These are phyloP conservation scores for Acleris cristana DNA, from an alignment of 2,888 invertebrate species.

Conservation along the genomic window DNA sequence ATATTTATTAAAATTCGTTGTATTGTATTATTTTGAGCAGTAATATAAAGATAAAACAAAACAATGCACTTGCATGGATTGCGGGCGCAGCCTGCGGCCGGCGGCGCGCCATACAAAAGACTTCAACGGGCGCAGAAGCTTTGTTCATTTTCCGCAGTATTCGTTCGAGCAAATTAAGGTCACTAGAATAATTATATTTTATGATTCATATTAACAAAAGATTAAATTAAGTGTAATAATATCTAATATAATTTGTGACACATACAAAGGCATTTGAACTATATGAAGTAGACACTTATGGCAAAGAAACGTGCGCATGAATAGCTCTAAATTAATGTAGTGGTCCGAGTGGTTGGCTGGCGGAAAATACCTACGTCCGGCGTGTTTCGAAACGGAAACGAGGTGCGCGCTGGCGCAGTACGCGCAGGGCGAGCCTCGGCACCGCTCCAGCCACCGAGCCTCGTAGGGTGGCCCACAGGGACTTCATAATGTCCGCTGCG, in stretches of 20 bases:
- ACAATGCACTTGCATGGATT: not conserved
- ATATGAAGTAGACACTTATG: not conserved
- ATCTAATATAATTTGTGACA: too few species aligned
- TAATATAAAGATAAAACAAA: not conserved
- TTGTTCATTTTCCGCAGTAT: slow-evolving; percentile 16
- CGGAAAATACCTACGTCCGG: slow-evolving; percentile 36
- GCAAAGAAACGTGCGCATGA: slow-evolving; percentile 14
- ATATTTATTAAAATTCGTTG: not conserved
- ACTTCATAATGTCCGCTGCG: not conserved
- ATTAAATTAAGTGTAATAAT: not conserved
- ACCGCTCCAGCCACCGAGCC: too few species aligned
- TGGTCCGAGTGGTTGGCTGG: slow-evolving; percentile 27
- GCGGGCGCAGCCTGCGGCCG: not conserved
- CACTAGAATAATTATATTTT: slow-evolving; percentile 11
- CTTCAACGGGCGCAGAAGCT: slow-evolving; percentile 48
- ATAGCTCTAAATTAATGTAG: slow-evolving; percentile 37
- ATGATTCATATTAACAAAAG: not conserved
- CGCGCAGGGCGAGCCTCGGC: not conserved
- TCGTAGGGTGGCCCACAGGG: too few species aligned
- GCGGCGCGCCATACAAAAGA: slow-evolving; percentile 48
- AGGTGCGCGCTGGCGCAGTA: slow-evolving; percentile 2
- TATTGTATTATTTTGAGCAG: not conserved
- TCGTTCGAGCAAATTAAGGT: slow-evolving; percentile 15
- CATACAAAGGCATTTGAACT: too few species aligned
- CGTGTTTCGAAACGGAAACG: slow-evolving; percentile 32